phyloP scores from a whole-genome alignment of 2,113 vertebrate genomes.

The Morone chrysops region DNA sequence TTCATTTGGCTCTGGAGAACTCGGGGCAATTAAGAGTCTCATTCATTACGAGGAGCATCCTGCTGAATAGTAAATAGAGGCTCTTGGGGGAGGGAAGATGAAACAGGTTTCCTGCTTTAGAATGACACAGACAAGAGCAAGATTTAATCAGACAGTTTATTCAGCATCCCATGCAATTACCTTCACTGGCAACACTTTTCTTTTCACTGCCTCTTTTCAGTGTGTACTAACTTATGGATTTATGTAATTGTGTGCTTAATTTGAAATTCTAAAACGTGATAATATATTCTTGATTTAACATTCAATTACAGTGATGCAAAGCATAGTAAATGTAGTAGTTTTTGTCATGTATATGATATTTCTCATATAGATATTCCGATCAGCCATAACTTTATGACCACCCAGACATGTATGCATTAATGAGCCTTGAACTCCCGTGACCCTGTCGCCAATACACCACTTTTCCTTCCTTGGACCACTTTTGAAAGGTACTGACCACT shows the following conservation, averaged over 20 bases:
- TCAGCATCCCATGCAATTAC: slow-evolving; percentile 44
- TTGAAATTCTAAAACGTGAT: slow-evolving; percentile 27
- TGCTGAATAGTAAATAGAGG: slow-evolving; percentile 70
- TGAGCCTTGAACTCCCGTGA: no score
- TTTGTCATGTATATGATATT: not conserved
- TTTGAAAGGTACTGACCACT: no score
- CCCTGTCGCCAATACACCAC: no score
- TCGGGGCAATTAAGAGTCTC: slow-evolving; percentile 72
- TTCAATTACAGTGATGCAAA: slow-evolving; percentile 17
- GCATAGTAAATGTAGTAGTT: not conserved
- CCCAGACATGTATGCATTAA: no score
- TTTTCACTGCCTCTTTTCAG: slow-evolving; percentile 37
- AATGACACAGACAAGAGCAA: slow-evolving; percentile 55
- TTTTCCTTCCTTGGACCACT: no score
- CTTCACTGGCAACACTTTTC: slow-evolving; percentile 32
- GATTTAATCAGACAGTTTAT: slow-evolving; percentile 69
- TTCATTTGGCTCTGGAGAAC: slow-evolving; percentile 74
- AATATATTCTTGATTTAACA: not conserved
- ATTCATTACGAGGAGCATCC: slow-evolving; percentile 73
- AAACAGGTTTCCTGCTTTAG: slow-evolving; percentile 62
- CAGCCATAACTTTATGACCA: no score
- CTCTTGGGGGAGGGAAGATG: slow-evolving; percentile 48
- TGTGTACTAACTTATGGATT: slow-evolving; percentile 28
- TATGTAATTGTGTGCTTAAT: slow-evolving; percentile 1
- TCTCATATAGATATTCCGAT: no score